Conservation (phyloP, 92 coral and sea anemone species). For the Palythoa grandiflora region DNA sequence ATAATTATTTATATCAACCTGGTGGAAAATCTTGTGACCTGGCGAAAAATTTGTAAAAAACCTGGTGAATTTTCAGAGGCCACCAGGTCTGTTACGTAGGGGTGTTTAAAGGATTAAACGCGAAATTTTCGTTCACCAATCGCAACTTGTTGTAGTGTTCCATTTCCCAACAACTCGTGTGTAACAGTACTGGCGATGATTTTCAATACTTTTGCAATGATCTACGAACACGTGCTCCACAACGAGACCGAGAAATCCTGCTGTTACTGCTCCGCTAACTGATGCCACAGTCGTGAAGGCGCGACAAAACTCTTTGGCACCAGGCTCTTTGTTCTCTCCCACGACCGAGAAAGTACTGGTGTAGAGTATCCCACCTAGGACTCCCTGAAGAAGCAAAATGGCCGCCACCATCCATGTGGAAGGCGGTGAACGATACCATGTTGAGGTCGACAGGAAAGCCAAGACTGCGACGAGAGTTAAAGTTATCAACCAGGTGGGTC, state of each 20-base stretch:
- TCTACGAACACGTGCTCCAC: conserved; percentile 38
- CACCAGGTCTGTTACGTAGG: too few species aligned
- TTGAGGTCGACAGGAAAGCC: conserved; percentile 28
- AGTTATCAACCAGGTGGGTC: conserved; percentile 44
- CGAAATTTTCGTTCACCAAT: conserved; percentile 36
- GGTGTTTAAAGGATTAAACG: too few species aligned
- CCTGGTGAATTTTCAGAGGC: too few species aligned
- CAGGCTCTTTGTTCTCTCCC: conserved; percentile 38
- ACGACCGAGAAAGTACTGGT: conserved; percentile 53
- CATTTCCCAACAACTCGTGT: conserved; percentile 46
- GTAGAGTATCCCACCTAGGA: conserved; percentile 48
- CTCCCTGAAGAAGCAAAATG: conserved; percentile 25
- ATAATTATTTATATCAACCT: too few species aligned
- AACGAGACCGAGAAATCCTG: conserved; percentile 40
- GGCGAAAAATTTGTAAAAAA: too few species aligned
- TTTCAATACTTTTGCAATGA: conserved; percentile 32
- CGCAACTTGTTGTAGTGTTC: conserved; percentile 39
- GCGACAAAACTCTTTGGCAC: conserved; percentile 51
- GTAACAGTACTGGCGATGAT: conserved; percentile 41
- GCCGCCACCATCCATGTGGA: conserved; percentile 57
- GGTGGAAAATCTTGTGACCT: too few species aligned
- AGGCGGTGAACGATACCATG: conserved; percentile 49
- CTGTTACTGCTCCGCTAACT: conserved; percentile 48
- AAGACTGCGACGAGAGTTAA: conserved; percentile 35
- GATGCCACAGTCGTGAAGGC: conserved; percentile 54